Evolutionary conservation across 1,140 invertebrate genomes (phyloP).

Genomic region (Drosophila obscura): DNA sequence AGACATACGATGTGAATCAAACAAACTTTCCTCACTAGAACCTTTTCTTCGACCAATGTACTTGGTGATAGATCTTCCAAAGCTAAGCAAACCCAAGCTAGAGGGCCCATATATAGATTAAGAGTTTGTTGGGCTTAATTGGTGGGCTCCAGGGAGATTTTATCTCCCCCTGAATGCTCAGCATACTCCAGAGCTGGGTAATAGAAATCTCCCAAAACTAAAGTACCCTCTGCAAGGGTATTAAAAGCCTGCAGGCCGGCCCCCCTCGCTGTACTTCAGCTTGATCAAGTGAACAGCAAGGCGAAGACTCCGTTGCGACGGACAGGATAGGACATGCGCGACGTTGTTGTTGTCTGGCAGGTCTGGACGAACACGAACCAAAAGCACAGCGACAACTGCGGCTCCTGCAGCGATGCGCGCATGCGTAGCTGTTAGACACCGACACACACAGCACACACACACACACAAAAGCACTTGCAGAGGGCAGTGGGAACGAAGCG

Average conservation of each 20-base stretch:
- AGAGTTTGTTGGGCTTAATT: no score
- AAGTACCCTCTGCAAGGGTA: no score
- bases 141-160: no score
- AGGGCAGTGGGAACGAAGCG: conserved; percentile 31
- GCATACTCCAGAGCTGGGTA: no score
- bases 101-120: no score
- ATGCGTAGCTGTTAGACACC: conserved; percentile 70
- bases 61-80: no score
- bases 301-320: conserved; percentile 22
- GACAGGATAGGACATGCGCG: conserved; percentile 10
- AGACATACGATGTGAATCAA: no score
- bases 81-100: no score
- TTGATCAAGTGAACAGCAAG: conserved; percentile 69
- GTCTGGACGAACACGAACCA: conserved; percentile 25
- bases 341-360: conserved; percentile 40
- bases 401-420: conserved; percentile 48
- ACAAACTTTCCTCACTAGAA: no score
- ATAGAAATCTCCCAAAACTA: no score
- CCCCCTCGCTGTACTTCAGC: conserved; percentile 56
- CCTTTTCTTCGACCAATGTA: no score
- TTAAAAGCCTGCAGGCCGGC: conserved; percentile 11
- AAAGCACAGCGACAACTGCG: conserved; percentile 27
- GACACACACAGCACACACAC: conserved; percentile 18
- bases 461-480: conserved; percentile 57
- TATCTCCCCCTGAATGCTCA: no score